Conservation (phyloP, 2,113 vertebrate species). For the Dolichotis patagonum region DNA sequence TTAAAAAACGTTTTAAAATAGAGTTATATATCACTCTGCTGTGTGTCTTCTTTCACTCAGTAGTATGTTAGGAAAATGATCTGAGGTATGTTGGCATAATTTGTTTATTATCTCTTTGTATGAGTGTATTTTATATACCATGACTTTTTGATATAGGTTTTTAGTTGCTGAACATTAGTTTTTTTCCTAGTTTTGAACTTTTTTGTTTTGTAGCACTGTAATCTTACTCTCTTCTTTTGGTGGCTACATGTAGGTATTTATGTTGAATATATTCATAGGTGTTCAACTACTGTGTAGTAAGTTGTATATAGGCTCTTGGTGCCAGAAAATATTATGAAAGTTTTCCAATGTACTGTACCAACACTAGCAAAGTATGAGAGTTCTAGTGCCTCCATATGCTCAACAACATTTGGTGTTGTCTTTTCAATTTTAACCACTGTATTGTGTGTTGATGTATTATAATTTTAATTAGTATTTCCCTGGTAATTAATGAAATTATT, state of each 20-base stretch:
- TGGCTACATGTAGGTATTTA: neutral
- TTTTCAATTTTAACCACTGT: neutral
- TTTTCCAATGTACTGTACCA: neutral
- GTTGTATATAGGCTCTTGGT: neutral
- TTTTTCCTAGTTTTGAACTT: neutral
- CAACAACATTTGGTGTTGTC: conserved; percentile 60
- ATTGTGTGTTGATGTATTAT: neutral
- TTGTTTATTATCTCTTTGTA: neutral
- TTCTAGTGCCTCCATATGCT: conserved; percentile 52
- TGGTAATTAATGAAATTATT: neutral
- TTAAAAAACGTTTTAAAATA: neutral
- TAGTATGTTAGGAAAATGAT: neutral
- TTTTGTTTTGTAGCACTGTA: neutral
- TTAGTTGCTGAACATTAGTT: neutral
- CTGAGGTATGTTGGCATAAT: neutral
- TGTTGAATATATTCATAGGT: neutral
- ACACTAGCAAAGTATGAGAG: neutral
- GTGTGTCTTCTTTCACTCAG: neutral
- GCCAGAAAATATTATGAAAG: neutral
- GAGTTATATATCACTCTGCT: neutral
- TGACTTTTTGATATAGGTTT: neutral
- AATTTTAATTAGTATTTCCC: neutral
- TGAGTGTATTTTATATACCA: neutral
- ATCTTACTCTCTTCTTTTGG: neutral
- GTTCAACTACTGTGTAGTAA: neutral